Conservation (phyloP, 2,113 vertebrate species). For the Xiphias gladius region DNA sequence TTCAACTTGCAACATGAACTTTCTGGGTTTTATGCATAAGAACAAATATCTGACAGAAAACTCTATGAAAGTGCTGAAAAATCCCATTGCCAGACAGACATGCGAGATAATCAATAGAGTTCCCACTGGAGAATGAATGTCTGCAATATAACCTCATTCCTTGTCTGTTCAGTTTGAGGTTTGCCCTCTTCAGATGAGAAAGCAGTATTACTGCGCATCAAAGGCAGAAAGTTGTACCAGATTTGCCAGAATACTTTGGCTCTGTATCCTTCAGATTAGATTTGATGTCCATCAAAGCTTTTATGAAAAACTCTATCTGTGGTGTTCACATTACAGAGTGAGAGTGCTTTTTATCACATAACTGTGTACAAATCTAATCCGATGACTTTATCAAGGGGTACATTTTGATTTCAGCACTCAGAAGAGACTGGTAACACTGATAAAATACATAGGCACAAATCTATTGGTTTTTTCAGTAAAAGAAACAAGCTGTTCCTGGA, state of each 20-base stretch:
- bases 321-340: slow-evolving; percentile 67
- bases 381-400: slow-evolving; percentile 59
- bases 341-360: slow-evolving; percentile 71
- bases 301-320: slow-evolving; percentile 69
- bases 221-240: slow-evolving; percentile 58
- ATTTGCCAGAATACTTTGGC: slow-evolving; percentile 71
- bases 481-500: slow-evolving; percentile 22
- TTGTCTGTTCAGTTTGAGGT: slow-evolving; percentile 65
- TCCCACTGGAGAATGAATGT: slow-evolving; percentile 54
- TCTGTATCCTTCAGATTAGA: slow-evolving; percentile 72
- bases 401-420: slow-evolving; percentile 72
- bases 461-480: slow-evolving; percentile 49
- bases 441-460: slow-evolving; percentile 45
- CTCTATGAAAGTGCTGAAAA: slow-evolving; percentile 54
- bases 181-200: slow-evolving; percentile 73
- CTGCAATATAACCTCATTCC: slow-evolving; percentile 64
- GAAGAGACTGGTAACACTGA: slow-evolving; percentile 61
- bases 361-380: slow-evolving; percentile 69
- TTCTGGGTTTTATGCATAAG: slow-evolving; percentile 25
- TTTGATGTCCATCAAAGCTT: slow-evolving; percentile 78
- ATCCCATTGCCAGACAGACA: slow-evolving; percentile 39
- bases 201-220: slow-evolving; percentile 69
- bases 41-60: slow-evolving; percentile 43
- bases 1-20: slow-evolving; percentile 31
- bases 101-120: slow-evolving; percentile 65